Evolutionary conservation across 2,113 vertebrate genomes (phyloP).

Genomic region (Chunga burmeisteri): DNA sequence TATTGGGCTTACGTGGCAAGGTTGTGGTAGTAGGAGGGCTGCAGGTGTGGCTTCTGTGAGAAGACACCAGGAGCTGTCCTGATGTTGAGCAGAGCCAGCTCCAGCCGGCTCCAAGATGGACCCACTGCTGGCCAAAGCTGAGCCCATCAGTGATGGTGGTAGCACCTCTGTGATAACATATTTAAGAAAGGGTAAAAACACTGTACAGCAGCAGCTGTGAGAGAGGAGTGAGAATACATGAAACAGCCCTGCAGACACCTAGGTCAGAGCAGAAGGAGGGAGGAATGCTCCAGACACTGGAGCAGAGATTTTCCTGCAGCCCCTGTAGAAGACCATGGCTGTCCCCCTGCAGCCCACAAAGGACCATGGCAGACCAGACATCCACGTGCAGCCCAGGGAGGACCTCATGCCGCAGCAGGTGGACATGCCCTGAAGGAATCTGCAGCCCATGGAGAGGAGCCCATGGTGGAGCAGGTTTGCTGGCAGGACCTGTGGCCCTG

Average conservation of each 20-base stretch:
- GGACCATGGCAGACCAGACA: neutral
- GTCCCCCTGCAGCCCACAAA: neutral
- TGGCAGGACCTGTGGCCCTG: neutral
- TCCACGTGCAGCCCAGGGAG: rapidly evolving
- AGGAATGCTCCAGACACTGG: neutral
- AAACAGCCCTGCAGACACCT: neutral
- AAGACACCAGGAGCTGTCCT: neutral
- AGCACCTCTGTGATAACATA: rapidly evolving
- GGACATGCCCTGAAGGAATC: too few species aligned
- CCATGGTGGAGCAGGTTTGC: neutral
- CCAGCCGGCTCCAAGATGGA: neutral
- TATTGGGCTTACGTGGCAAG: neutral
- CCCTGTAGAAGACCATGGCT: rapidly evolving
- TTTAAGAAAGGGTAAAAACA: neutral
- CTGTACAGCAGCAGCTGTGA: neutral
- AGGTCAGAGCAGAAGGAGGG: neutral
- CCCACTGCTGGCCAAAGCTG: neutral
- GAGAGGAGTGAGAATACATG: neutral
- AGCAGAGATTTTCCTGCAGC: neutral
- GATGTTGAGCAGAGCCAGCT: neutral
- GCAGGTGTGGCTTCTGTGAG: neutral
- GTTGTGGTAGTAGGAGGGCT: neutral
- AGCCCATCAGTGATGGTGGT: neutral
- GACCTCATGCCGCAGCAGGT: too few species aligned
- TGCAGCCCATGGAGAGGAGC: neutral